Conservation (phyloP, 1,140 invertebrate species). For the Cydia fagiglandana region DNA sequence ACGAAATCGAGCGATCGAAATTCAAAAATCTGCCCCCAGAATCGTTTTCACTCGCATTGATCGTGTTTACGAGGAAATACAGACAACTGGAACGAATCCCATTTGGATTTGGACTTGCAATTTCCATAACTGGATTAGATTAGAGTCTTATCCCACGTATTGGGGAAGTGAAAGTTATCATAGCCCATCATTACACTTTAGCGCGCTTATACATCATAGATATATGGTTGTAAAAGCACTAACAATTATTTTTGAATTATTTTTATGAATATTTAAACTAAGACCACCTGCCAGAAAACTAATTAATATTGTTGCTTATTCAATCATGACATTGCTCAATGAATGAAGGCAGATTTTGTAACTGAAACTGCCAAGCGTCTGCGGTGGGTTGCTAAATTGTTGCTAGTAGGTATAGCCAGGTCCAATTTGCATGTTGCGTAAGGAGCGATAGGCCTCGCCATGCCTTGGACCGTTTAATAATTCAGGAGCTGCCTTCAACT, state of each 20-base stretch:
- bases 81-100: not conserved
- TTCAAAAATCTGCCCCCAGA: too few relatives aligned
- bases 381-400: slow-evolving; percentile 2
- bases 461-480: slow-evolving; percentile 15
- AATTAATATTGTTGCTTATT: not conserved
- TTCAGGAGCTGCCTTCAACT: slow-evolving; percentile 15
- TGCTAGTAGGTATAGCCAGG: too few relatives aligned
- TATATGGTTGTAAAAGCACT: not conserved
- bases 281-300: not conserved
- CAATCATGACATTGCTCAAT: not conserved
- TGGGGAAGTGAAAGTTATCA: not conserved
- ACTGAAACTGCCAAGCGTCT: slow-evolving; percentile 9
- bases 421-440: slow-evolving; percentile 21
- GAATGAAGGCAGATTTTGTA: slow-evolving; percentile 2
- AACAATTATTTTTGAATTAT: not conserved
- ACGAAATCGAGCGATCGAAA: too few relatives aligned
- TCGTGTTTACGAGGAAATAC: not conserved
- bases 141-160: not conserved
- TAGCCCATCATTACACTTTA: not conserved
- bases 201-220: too few relatives aligned
- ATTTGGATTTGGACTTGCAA: not conserved
- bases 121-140: not conserved
- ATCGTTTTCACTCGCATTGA: not conserved
- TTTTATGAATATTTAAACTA: not conserved
- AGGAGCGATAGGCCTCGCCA: not conserved